phyloP scores from a whole-genome alignment of 1,140 invertebrate genomes.

The Tetragnatha versicolor region DNA sequence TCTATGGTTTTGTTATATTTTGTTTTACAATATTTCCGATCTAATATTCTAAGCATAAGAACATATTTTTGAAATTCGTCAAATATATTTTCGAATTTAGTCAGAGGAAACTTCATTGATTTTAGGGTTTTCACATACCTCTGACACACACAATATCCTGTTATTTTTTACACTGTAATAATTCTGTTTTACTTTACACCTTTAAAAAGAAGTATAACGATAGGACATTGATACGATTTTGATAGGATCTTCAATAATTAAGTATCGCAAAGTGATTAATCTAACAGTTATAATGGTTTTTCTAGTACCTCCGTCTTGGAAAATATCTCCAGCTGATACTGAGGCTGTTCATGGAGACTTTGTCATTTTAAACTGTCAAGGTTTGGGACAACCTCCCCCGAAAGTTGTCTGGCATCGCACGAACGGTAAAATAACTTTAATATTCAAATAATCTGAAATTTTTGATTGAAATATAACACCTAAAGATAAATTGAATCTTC shows the following conservation, averaged over 20 bases:
- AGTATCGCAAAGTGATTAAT: not conserved
- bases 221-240: not conserved
- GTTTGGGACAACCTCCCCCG: slow-evolving; percentile 15
- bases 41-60: too few relatives aligned
- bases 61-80: too few relatives aligned
- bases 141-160: too few relatives aligned
- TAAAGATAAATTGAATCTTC: not conserved
- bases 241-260: not conserved
- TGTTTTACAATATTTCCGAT: too few relatives aligned
- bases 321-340: not conserved
- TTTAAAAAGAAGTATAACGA: not conserved
- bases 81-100: too few relatives aligned
- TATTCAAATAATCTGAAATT: not conserved
- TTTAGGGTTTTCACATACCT: too few relatives aligned
- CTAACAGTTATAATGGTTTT: not conserved
- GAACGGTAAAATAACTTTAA: not conserved
- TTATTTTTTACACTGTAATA: too few relatives aligned
- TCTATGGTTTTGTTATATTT: too few relatives aligned
- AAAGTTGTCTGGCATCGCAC: not conserved
- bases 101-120: too few relatives aligned
- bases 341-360: slow-evolving; percentile 13
- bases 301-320: slow-evolving; percentile 15
- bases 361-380: slow-evolving; percentile 1
- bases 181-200: not conserved
- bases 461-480: not conserved